Base-by-base conservation (phyloP, 1,140 invertebrate species). In the Drosophila pseudoananassae region DNA sequence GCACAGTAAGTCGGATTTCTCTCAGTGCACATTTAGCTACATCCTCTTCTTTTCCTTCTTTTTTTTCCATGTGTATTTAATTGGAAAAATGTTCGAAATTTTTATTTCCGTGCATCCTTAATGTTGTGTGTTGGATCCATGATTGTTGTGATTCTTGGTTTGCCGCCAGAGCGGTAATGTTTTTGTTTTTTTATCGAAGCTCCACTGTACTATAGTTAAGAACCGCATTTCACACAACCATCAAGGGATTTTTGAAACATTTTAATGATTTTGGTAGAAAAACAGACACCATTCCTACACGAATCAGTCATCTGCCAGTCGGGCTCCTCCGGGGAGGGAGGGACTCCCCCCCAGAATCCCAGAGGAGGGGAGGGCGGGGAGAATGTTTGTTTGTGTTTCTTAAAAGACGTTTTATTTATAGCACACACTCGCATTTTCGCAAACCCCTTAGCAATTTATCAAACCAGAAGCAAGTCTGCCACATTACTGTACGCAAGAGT, bases 1-100 rank as follows among this genome's bases (percentile, higher is more conserved):
- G 92, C 96, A 98, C 93, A 98, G 97, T 98, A 94, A 97, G 96
- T 96, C 91, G 81, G 56, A 55, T 68, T 60, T 52, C 50, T 54
- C 47, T 47, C 45, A 55, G 52, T 46, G 66, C 66, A 71, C 74
- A 65, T n/a, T 63, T 77, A 84, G 71, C 82, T 73, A 82, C 58
- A 80, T 72, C 57, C 52, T 23, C 46, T 53, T 27, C 46, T 74
- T 76, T 75, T 49, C 40, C 46, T 66, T 73, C 53, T 43, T 65
- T 76, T 79, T 58, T 68, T 65, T 68, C n/a, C 49, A 51, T 71
- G 15, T 46, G 14, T 8, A 15, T 17, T 20, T 2, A 2, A 2
- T 20, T 20, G 1, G 1, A 3, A 20, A 20, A 20, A 20, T 20
- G 20, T 20, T 20, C 3, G n/a, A 20, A 2, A 20, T 20, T 20